Base-by-base conservation (phyloP, 2,113 vertebrate species). In the Ovis canadensis region DNA sequence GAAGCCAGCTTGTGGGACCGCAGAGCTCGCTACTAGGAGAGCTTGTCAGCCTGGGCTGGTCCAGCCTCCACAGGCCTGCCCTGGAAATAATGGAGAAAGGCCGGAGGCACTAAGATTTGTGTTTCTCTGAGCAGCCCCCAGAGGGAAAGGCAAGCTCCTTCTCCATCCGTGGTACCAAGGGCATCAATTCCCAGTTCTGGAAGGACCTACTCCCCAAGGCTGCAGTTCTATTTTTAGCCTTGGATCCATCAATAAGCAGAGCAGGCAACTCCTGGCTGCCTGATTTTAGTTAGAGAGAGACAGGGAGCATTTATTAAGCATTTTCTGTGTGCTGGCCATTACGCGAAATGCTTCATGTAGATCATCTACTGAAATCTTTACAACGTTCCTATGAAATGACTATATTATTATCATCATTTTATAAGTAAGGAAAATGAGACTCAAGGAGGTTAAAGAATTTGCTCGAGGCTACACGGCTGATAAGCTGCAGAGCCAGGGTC, bases 141-240 rank as follows among this genome's bases (percentile, higher is more conserved):
- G 33, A 90, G 67, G 55, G 78, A 85, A 92, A 89, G 55, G 64
- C 50, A 85, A 36, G 31, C 74, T 95, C 57, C 40, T 96, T 83
- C 87, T 59, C 31, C 13, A 19, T 59, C 17, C 10, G 25, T 36
- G 52, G 54, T 7, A 93, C 78, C 86, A 84, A 91, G 87, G 57
- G 71, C 85, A 33, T 85, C 92, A 48, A 59, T 96, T 93, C 52
- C 59, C 7, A 4, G 92, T 92, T 92, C 90, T 11, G n/a, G 91
- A 93, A 97, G 87, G 84, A 91, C 45, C 78, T 43, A 45, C 45
- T 97, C 94, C 93, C 94, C 71, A 87, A 62, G 88, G 94, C 96
- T 45, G 88, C 40, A 5, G 81, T 89, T 98, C 96, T 98, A 97
- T 98, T 98, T 98, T 98, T 98, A 97, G 88, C 85, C 36, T 95